Evolutionary conservation across 2,888 invertebrate species (phyloP), one percentile per base, ranked within the genome.

Genomic region (Spicauda simplicius): DNA sequence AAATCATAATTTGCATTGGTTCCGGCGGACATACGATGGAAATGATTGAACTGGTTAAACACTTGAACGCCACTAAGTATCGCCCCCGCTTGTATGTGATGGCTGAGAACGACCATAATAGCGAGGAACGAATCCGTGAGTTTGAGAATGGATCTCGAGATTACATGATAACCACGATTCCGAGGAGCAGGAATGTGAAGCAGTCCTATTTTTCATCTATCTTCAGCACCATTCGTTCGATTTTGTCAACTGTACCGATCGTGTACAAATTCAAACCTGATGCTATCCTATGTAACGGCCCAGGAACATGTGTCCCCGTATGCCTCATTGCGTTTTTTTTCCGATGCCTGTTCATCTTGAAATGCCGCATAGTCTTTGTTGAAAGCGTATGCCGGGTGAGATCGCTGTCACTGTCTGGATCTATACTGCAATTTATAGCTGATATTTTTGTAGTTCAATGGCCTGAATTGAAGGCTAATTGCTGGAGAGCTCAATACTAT

Each of bases 1-100:
- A 83, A 70, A 95, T 96, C 7, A 77, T 96, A 68, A 91, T 96
- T 73, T 95, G 96, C 73, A 94, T 97, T 69, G 97, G 96, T 50
- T 96, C 97, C 73, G 98, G 98, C 66, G 98, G 98, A 0, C 99
- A 99, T 83, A 99, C 99, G 0, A 96, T 97, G n/a, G 99, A 99
- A 94, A 96, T 99, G 94, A 84, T 99, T 60, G 94, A 95, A 71
- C 91, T 99, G 53, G 84, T 97, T 7, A 90, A 94, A 73, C 91
- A 93, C 33, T 82, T 99, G 55, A 93, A 95, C 76, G 81, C 86
- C n/a, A 78, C 86, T 1, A 94, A 94, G 77, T 98, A 97, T 82
- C 85, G 88, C 0, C 97, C 98, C 0, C 91, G 98, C 64, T 87
- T 95, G 67, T 98, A 98, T 80, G 87, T 98, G 56, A 87, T 97